A percentile compares a stretch with the other conserved stretches of the same genome.
Conservation (phyloP, 2,888 invertebrate genomes). For the Girardia tigrina region DNA sequence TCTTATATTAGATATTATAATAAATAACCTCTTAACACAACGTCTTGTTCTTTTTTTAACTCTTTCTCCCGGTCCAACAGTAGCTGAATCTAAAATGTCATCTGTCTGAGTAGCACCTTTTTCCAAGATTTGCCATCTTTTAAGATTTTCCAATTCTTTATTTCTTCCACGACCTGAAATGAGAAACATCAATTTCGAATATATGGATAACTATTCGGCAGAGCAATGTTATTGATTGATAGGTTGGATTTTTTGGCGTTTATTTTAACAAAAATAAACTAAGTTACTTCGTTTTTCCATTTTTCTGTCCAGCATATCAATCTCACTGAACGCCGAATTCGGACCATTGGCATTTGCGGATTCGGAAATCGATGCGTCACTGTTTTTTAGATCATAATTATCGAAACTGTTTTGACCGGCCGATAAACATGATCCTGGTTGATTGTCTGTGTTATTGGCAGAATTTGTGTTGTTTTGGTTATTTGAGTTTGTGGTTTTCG, state of each 20-base stretch:
- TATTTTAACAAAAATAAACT: too few relatives aligned
- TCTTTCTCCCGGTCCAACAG: neutral
- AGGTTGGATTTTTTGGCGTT: too few relatives aligned
- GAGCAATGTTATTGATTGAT: too few relatives aligned
- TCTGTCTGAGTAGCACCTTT: neutral
- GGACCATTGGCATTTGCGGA: neutral
- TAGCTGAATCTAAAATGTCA: slow-evolving; percentile 2
- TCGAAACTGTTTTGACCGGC: slow-evolving; percentile 5
- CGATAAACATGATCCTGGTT: neutral
- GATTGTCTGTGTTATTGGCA: slow-evolving; percentile 1
- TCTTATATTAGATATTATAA: too few relatives aligned
- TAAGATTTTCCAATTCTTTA: slow-evolving; percentile 13
- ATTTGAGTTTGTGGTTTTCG: neutral
- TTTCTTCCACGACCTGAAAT: slow-evolving; percentile 10
- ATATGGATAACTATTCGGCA: too few relatives aligned
- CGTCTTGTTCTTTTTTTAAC: slow-evolving; percentile 15
- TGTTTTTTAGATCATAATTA: slow-evolving; percentile 10
- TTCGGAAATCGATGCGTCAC: neutral
- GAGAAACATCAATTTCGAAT: too few relatives aligned
- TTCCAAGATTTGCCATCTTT: neutral
- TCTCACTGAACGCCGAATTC: neutral
- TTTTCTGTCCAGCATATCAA: neutral
- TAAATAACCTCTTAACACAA: neutral
- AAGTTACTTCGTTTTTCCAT: neutral
- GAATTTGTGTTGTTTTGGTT: neutral